Conservation (phyloP, 1,140 invertebrate genomes). For the Tetramorium simillimum region DNA sequence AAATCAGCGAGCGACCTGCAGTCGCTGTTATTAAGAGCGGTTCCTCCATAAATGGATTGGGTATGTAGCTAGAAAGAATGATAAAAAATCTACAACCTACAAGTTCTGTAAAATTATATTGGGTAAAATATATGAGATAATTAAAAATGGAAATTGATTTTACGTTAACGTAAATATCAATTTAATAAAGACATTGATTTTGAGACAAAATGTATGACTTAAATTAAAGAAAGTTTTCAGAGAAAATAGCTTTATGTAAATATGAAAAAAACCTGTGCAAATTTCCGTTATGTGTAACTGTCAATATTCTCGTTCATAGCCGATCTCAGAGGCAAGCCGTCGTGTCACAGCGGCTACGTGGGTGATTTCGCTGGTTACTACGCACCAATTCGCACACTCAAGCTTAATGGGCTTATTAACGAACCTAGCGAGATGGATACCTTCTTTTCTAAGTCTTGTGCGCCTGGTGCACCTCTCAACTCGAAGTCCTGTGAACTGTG, state of each 20-base stretch:
- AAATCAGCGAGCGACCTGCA: constrained; percentile 84
- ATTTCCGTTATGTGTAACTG: background rate
- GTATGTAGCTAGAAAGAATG: constrained; percentile 39
- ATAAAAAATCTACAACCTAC: background rate
- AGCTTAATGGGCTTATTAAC: constrained; percentile 83
- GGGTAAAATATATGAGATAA: background rate
- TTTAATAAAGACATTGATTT: background rate
- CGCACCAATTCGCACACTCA: constrained; percentile 85
- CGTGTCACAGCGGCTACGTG: constrained; percentile 86
- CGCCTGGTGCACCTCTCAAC: constrained; percentile 80
- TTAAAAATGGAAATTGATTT: background rate
- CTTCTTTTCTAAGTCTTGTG: constrained; percentile 85
- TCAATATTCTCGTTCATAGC: constrained; percentile 64
- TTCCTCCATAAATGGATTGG: constrained; percentile 77
- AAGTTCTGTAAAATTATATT: background rate
- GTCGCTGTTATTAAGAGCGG: constrained; percentile 87
- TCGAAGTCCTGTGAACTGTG: constrained; percentile 83
- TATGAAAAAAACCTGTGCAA: background rate
- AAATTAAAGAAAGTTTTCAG: background rate
- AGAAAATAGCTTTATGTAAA: background rate
- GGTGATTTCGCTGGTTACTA: constrained; percentile 85
- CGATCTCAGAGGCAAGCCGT: constrained; percentile 85
- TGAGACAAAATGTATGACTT: background rate
- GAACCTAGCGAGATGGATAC: constrained; percentile 82
- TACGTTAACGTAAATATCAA: background rate